Percentiles rank a stretch among this genome's conserved stretches.
Conservation (phyloP, 2,888 invertebrate species). For the Pandemis cinnamomeana region DNA sequence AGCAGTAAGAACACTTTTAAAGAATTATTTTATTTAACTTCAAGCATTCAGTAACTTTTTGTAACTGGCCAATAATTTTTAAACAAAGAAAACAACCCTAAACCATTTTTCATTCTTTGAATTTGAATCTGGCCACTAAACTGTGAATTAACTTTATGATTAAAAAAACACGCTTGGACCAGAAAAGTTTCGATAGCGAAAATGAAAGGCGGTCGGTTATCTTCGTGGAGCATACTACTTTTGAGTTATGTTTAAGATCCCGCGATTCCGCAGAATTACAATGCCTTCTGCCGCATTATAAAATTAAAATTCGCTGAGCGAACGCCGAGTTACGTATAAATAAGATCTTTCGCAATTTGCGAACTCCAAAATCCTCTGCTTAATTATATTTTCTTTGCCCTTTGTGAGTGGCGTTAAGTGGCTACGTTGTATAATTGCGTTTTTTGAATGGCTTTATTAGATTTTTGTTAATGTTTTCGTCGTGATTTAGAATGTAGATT, state of each 20-base stretch:
- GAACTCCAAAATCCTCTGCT: constrained; percentile 67
- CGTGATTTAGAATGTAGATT: constrained; percentile 13
- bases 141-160: constrained; percentile 42
- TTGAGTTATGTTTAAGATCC: constrained; percentile 63
- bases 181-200: constrained; percentile 81
- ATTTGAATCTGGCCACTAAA: constrained; percentile 19
- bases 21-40: no score
- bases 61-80: not conserved
- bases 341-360: constrained; percentile 69
- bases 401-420: constrained; percentile 50
- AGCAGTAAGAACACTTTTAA: no score
- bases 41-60: not conserved
- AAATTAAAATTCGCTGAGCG: constrained; percentile 74
- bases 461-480: constrained; percentile 29
- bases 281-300: constrained; percentile 61
- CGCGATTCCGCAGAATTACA: constrained; percentile 52
- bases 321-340: constrained; percentile 66
- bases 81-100: not conserved
- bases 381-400: constrained; percentile 63
- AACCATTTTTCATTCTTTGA: constrained; percentile 2
- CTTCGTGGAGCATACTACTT: constrained; percentile 69
- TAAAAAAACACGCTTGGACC: constrained; percentile 78
- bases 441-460: constrained; percentile 47
- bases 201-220: constrained; percentile 78
- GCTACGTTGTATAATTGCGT: constrained; percentile 62